These are phyloP conservation scores for Perca fluviatilis DNA, from an alignment of 2,113 vertebrate species.

Conservation along the genomic window DNA sequence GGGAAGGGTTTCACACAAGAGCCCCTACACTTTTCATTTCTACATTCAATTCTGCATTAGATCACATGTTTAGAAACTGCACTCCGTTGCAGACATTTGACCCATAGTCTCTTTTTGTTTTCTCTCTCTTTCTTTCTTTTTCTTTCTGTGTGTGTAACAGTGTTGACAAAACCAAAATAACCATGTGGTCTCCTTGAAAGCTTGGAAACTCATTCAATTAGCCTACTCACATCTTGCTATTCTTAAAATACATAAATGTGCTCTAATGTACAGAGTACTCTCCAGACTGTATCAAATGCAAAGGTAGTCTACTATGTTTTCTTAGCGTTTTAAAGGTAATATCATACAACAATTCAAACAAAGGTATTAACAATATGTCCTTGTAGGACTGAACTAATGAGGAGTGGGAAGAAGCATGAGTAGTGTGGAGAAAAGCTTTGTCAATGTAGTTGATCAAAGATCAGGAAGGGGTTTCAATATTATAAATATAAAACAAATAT, in stretches of 20 bases:
- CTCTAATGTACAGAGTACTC: neutral
- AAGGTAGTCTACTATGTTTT: neutral
- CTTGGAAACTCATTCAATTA: neutral
- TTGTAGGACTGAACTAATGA: neutral
- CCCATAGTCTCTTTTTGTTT: too few relatives aligned
- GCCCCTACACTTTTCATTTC: neutral
- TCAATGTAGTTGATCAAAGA: neutral
- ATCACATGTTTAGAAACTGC: neutral
- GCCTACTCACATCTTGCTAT: slow-evolving; percentile 21
- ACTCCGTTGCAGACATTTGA: neutral
- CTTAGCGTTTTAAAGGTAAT: neutral
- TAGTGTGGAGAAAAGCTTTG: neutral
- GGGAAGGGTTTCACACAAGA: slow-evolving; percentile 38
- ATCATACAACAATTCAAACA: neutral
- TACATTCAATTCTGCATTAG: neutral
- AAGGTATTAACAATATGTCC: neutral
- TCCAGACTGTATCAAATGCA: neutral
- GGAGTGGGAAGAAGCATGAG: neutral
- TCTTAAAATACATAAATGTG: neutral
- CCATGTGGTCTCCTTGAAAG: neutral
- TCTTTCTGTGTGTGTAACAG: neutral
- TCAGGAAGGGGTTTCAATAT: neutral
- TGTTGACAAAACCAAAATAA: neutral
- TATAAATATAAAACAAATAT: neutral
- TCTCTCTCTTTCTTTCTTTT: neutral